A percentile compares a stretch with the other conserved stretches of the same genome.
Conservation (phyloP, 2,797 vertebrate genomes). For the Sphaeramia orbicularis region DNA sequence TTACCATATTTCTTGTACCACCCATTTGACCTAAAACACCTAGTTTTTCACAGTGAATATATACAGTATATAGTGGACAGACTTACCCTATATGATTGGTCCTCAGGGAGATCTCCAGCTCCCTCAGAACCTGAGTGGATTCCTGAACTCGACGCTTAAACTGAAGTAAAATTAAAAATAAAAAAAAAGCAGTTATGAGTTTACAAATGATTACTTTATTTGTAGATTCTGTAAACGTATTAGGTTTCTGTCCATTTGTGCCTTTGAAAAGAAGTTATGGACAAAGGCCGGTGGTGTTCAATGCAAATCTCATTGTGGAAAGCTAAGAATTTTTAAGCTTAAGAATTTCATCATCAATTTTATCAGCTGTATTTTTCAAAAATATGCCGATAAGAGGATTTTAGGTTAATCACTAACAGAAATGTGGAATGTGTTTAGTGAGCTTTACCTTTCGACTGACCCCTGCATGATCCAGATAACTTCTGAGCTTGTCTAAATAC, state of each 20-base stretch:
- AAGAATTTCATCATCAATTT: too few species aligned
- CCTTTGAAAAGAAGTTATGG: not conserved
- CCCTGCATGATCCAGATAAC: conserved; percentile 89
- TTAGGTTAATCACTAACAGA: not conserved
- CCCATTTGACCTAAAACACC: accelerated
- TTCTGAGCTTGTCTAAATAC: conserved; percentile 94
- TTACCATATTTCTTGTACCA: not conserved
- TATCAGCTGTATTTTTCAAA: too few species aligned
- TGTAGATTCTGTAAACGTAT: too few species aligned
- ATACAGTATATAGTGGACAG: too few species aligned
- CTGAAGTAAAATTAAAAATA: conserved; percentile 66
- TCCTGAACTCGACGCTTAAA: conserved; percentile 93
- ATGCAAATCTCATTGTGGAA: too few species aligned
- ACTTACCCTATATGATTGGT: conserved; percentile 96
- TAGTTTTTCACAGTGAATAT: not conserved
- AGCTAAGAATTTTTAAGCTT: too few species aligned
- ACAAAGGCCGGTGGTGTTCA: too few species aligned
- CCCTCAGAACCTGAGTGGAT: conserved; percentile 92
- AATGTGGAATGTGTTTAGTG: not conserved
- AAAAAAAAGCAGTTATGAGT: not conserved
- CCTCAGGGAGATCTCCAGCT: conserved; percentile 95
- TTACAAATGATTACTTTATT: not conserved
- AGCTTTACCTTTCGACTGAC: conserved; percentile 89
- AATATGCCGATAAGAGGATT: too few species aligned
- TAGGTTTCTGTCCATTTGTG: conserved; percentile 23